These are phyloP conservation scores for Drosophila infuscata DNA, from an alignment of 2,888 invertebrate species.

Conservation along the genomic window DNA sequence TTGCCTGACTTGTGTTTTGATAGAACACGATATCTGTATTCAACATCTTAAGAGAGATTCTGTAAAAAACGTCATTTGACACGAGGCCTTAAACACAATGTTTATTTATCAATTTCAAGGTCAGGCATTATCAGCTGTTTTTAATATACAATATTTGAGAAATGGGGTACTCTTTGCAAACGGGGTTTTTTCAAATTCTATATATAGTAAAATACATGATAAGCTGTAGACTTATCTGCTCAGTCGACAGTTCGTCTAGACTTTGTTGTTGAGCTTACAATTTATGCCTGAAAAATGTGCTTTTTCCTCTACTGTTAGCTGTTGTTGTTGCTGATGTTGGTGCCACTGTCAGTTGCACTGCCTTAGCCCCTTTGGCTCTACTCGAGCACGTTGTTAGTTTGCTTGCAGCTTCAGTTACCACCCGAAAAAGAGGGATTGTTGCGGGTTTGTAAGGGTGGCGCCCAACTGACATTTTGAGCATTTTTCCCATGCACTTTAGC, in stretches of 20 bases:
- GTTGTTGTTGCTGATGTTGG: neutral
- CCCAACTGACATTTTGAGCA: constrained; percentile 63
- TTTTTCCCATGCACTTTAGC: constrained; percentile 49
- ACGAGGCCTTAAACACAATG: neutral
- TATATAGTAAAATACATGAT: neutral
- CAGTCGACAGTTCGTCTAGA: neutral
- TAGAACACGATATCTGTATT: neutral
- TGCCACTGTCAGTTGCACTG: constrained; percentile 16
- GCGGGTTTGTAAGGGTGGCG: neutral
- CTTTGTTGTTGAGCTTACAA: neutral
- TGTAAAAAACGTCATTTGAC: neutral
- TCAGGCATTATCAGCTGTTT: neutral
- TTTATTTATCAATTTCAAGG: neutral
- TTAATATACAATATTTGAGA: neutral
- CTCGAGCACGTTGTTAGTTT: constrained; percentile 72
- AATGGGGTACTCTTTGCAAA: neutral
- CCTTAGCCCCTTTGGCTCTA: constrained; percentile 45
- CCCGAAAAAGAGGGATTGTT: neutral
- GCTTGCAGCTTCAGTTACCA: constrained; percentile 49
- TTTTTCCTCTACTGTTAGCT: neutral
- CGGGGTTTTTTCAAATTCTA: neutral
- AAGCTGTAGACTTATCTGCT: neutral
- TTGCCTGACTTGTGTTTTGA: neutral
- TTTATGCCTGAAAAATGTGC: neutral
- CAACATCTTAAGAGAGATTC: neutral